These are phyloP conservation scores for Caenorhabditis angaria DNA, from an alignment of 2,888 invertebrate species.

Conservation along the genomic window DNA sequence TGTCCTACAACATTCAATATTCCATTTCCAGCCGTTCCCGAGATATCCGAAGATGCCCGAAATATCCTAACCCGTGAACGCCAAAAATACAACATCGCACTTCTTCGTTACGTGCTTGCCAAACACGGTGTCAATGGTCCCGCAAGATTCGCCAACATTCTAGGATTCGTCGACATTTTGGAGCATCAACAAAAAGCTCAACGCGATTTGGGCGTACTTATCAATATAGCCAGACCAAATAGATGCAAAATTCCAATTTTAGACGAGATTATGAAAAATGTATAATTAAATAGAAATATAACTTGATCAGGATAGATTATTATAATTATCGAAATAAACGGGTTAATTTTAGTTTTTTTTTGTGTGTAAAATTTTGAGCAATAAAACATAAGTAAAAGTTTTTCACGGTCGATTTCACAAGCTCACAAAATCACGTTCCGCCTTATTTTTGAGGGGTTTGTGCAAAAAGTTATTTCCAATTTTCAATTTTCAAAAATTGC, in stretches of 20 bases:
- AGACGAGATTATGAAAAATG: constrained; percentile 24
- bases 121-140: constrained; percentile 19
- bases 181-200: constrained; percentile 36
- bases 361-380: no score
- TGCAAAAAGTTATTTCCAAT: no score
- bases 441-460: no score
- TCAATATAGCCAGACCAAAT: constrained; percentile 7
- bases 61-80: constrained; percentile 11
- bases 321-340: no score
- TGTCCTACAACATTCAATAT: neutral
- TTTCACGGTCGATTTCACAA: no score
- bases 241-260: constrained; percentile 14
- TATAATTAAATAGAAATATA: no score
- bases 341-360: no score
- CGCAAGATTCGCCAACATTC: constrained; percentile 20
- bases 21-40: neutral
- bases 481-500: no score
- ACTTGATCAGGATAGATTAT: no score
- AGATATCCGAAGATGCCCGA: neutral
- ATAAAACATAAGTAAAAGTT: no score
- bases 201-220: neutral
- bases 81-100: constrained; percentile 23
- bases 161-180: constrained; percentile 27
- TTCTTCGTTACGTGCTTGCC: constrained; percentile 22
- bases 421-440: no score